Evolutionary conservation across 2,888 invertebrate species (phyloP), one percentile per base, ranked within the genome.

Genomic region (Smittia sp.): DNA sequence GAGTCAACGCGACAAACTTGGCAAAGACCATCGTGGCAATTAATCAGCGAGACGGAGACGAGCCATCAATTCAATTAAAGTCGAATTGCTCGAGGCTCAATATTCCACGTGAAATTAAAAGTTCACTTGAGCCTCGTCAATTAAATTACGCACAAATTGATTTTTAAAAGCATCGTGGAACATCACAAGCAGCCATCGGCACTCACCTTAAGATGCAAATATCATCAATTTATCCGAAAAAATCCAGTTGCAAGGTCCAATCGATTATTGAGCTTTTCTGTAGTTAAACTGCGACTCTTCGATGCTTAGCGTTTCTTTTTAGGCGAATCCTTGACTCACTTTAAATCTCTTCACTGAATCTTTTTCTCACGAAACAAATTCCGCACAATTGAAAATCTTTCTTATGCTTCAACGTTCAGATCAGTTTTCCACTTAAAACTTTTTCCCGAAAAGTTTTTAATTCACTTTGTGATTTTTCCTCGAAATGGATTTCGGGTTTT

Each of bases 221-320:
- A 41, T 67, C 67, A 67, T 67, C 67, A 67, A 67, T 65, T 65
- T 65, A 65, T 65, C 65, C 38, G n/a, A 65, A 27, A 58, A 58
- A 58, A 18, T 58, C 18, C 58, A 65, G 39, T 67, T 67, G 67
- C 67, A 41, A 67, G 67, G 67, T 67, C 67, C 22, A 41, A 67
- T 67, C 67, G 22, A 41, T 67, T 41, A 67, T 67, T 41, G 41
- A 67, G 39, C 39, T n/a, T 15, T 65, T 32, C 32, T 65, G 65
- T 65, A n/a, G 27, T 18, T 58, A 46, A 46, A 46, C 46, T 46
- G 25, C 22, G 62, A 63, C 24, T 58, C 58, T 58, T 38, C 38
- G 38, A 38, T 38, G 38, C n/a, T n/a, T n/a, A n/a, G n/a, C 11
- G 63, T 39, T 67, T 67, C 39, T 67, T 58, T 58, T 22, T 7